Conservation (phyloP, 2,113 vertebrate genomes). For the Polyodon spathula region DNA sequence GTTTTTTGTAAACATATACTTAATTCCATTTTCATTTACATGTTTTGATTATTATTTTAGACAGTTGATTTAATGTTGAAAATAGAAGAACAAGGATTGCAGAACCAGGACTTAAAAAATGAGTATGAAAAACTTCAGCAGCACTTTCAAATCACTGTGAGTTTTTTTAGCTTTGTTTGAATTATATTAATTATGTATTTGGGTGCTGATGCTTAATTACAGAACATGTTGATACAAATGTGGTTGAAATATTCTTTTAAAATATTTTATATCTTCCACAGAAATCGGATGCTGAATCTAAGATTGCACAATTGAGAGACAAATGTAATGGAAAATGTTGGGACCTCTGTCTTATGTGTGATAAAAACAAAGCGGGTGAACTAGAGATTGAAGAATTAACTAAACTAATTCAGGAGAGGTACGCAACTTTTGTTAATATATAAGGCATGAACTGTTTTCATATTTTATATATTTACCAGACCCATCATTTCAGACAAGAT, state of each 20-base stretch:
- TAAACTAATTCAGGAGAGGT: conserved; percentile 33
- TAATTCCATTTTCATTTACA: not conserved
- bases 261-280: conserved; percentile 18
- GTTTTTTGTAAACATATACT: no score
- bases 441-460: conserved; percentile 17
- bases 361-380: conserved; percentile 25
- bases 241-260: no score
- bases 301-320: conserved; percentile 36
- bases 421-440: conserved; percentile 18
- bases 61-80: conserved; percentile 29
- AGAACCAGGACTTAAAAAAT: conserved; percentile 19
- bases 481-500: no score
- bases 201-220: not conserved
- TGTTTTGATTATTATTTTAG: conserved; percentile 25
- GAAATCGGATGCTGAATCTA: conserved; percentile 36
- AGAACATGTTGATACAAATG: no score
- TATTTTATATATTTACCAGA: not conserved
- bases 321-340: conserved; percentile 32
- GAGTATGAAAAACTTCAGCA: conserved; percentile 27
- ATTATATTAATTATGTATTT: not conserved
- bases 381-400: conserved; percentile 28
- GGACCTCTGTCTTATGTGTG: conserved; percentile 29
- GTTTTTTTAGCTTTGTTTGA: conserved; percentile 19
- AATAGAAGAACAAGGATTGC: conserved; percentile 26
- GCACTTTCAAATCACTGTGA: conserved; percentile 39